phyloP scores from a whole-genome alignment of 2,797 vertebrate species.

The Sciurus carolinensis region DNA sequence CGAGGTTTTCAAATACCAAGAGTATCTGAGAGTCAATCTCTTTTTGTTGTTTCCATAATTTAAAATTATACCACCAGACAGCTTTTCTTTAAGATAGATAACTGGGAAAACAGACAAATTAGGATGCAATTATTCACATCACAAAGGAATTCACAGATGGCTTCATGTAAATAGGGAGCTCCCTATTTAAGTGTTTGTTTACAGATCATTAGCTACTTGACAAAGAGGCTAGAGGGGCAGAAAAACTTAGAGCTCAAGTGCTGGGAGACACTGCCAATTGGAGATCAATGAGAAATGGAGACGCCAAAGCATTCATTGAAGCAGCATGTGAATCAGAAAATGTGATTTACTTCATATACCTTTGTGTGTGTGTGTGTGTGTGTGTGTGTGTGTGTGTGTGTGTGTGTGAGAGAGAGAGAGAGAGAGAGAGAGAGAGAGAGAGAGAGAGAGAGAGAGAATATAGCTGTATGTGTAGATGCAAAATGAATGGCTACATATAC shows the following conservation, averaged over 20 bases:
- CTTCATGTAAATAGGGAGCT: slow-evolving; percentile 66
- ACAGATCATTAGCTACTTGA: slow-evolving; percentile 78
- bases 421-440: no score
- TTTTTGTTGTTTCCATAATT: slow-evolving; percentile 52
- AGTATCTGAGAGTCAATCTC: neutral
- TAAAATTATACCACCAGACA: neutral
- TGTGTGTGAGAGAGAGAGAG: no score
- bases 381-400: neutral
- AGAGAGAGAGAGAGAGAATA: neutral
- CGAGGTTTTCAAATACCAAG: slow-evolving; percentile 55
- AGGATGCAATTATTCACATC: slow-evolving; percentile 68
- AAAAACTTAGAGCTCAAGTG: slow-evolving; percentile 61
- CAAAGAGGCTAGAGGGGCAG: slow-evolving; percentile 57
- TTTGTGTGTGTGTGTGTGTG: neutral
- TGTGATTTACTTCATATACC: neutral
- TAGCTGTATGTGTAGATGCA: neutral
- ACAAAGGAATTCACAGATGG: slow-evolving; percentile 77
- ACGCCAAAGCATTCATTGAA: neutral
- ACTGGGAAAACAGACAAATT: slow-evolving; percentile 68
- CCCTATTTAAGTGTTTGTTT: slow-evolving; percentile 76
- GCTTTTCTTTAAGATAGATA: slow-evolving; percentile 36
- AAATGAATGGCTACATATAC: neutral
- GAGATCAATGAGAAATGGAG: slow-evolving; percentile 59
- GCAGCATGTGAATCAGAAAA: slow-evolving; percentile 5
- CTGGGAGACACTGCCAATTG: slow-evolving; percentile 53